Base-by-base conservation (phyloP, 2,113 vertebrate species). In the Epinephelus moara region DNA sequence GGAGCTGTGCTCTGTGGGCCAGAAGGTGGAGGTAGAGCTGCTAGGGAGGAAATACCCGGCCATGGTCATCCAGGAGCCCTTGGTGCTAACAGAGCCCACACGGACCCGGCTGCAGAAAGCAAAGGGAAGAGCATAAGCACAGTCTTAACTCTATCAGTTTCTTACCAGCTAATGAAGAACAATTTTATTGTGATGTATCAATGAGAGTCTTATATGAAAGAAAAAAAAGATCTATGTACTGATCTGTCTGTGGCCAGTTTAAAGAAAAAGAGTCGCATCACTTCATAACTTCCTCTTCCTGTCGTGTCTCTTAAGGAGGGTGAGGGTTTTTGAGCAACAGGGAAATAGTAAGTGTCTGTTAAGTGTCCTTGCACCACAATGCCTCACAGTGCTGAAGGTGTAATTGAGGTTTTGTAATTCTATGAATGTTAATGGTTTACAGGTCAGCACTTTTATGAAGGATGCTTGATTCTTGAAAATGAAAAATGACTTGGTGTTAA, bases 21-120 rank as follows among this genome's bases (percentile, higher is more conserved):
- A 98, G 86, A 96, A 96, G 85, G 82, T 99, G 88, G 97, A 98
- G 81, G 96, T 99, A 61, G 98, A 99, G 90, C 95, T 99, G n/a
- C 37, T 99, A 82, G 96, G 97, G 19, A 97, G 90, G 91, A 97
- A 96, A 72, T 98, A 98, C 81, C 92, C 94, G 0, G 98, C 97
- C 77, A 92, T 85, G 1, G 63, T 99, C 86, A 92, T 96, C 68
- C 95, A 96, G 84, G 97, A 99, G 64, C 98, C 98, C 0, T 75
- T 99, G 73, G 93, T 99, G 42, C 91, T 96, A 79, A 99, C 98
- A 0, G 98, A 99, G 77, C 97, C 97, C 84, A 93, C 94, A 0
- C 94, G 97, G 93, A 96, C 84, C 67, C 94, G 96, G 25, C 95
- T 97, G 86, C 95, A 96, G 89, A 97, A 96, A 77, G 85, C 91